These are phyloP conservation scores for Harpalus rubripes DNA, from an alignment of 2,888 invertebrate genomes.

Conservation along the genomic window DNA sequence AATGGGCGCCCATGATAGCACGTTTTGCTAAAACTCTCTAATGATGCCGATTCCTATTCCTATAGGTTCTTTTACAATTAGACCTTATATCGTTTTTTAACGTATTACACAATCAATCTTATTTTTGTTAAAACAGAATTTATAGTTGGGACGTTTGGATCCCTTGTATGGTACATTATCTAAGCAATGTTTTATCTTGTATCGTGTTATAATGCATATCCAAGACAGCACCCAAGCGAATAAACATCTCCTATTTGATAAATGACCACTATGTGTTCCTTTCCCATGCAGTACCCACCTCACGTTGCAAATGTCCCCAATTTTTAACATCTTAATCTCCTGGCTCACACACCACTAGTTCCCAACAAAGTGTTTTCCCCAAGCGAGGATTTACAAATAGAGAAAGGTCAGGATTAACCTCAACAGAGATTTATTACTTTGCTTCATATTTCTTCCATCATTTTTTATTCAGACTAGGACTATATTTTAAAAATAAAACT, in stretches of 20 bases:
- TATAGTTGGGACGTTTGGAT: neutral
- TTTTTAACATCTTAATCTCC: conserved; percentile 17
- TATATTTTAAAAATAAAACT: too few relatives aligned
- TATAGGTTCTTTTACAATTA: too few relatives aligned
- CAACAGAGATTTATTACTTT: neutral
- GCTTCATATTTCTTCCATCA: conserved; percentile 9
- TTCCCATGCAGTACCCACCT: neutral
- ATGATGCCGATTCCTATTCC: too few relatives aligned
- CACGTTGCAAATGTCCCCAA: neutral
- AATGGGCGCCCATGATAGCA: too few relatives aligned
- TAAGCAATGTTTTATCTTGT: conserved; percentile 23
- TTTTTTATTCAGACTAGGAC: neutral
- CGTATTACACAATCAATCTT: too few relatives aligned
- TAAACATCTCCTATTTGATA: conserved; percentile 40
- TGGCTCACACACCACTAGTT: neutral
- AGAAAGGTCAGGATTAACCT: conserved; percentile 6
- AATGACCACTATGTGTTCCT: conserved; percentile 26
- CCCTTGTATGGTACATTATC: neutral
- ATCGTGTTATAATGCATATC: conserved; percentile 35
- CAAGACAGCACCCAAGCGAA: conserved; percentile 13
- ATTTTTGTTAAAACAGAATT: neutral
- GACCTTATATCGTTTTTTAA: too few relatives aligned
- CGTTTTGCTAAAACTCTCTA: too few relatives aligned
- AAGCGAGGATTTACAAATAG: conserved; percentile 4
- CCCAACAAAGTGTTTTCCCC: neutral